Percentiles rank a stretch among this genome's conserved stretches.
These are phyloP conservation scores for Sicus ferrugineus DNA, from an alignment of 2,888 invertebrate genomes.

Conservation along the genomic window DNA sequence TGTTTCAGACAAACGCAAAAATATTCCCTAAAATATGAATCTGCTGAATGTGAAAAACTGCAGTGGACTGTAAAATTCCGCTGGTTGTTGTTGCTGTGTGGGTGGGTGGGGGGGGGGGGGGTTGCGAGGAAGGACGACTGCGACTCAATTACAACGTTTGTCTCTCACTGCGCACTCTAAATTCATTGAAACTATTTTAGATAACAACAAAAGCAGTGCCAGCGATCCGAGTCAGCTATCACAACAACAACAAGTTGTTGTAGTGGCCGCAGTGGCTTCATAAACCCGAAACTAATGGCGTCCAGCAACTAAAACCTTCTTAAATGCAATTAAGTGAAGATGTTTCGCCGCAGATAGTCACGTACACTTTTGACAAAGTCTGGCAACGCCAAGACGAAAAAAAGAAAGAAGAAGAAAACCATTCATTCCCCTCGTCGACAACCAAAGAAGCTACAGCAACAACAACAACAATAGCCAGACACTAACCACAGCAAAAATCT, in stretches of 20 bases:
- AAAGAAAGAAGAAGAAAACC: neutral
- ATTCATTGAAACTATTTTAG: neutral
- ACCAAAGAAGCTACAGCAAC: neutral
- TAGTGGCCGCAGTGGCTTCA: neutral
- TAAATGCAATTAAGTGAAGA: slow-evolving; percentile 31
- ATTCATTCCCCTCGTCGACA: neutral
- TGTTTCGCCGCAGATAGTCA: slow-evolving; percentile 32
- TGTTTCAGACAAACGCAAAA: no score
- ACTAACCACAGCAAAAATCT: neutral
- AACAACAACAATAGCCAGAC: neutral
- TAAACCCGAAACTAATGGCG: slow-evolving; percentile 30
- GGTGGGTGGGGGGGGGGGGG: no score
- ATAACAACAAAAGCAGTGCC: neutral
- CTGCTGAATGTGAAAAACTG: no score
- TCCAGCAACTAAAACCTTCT: slow-evolving; percentile 26
- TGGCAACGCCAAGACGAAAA: slow-evolving; percentile 22
- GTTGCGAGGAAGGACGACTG: no score
- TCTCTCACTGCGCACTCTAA: neutral
- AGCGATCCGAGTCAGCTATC: neutral
- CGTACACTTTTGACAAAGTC: slow-evolving; percentile 39
- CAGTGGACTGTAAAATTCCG: no score
- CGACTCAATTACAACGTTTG: neutral
- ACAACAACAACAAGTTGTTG: slow-evolving; percentile 11
- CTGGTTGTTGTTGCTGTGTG: no score
- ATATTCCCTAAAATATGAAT: no score